A percentile compares a stretch with the other conserved stretches of the same genome.
These are phyloP conservation scores for Craniophora ligustri DNA, from an alignment of 2,888 invertebrate genomes.

Conservation along the genomic window DNA sequence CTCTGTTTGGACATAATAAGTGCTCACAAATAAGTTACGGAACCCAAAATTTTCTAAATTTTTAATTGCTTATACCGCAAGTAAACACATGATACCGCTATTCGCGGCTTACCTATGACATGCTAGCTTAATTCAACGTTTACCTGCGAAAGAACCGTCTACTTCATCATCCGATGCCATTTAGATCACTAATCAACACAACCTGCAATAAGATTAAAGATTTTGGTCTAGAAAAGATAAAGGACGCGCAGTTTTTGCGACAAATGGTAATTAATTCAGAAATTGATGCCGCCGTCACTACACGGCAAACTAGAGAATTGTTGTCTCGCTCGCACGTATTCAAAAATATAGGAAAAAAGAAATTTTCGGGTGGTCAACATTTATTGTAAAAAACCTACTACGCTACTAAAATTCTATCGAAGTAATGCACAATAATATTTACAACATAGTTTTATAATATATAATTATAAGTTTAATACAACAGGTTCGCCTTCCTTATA, in stretches of 20 bases:
- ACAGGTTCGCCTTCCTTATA: no score
- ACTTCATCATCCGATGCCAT: conserved; percentile 97
- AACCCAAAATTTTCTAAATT: conserved; percentile 79
- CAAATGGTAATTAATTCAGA: conserved; percentile 89
- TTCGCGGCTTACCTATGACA: conserved; percentile 89
- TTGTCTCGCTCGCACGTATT: conserved; percentile 73
- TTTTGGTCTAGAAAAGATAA: conserved; percentile 84
- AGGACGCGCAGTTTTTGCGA: conserved; percentile 89
- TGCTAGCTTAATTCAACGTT: conserved; percentile 88
- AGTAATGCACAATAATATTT: no score
- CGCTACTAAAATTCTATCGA: no score
- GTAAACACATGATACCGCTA: conserved; percentile 90
- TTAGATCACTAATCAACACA: conserved; percentile 80
- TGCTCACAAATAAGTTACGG: conserved; percentile 51
- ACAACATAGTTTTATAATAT: no score
- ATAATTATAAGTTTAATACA: no score
- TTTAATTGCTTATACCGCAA: conserved; percentile 88
- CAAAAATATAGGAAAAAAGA: conserved; percentile 65
- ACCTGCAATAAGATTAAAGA: conserved; percentile 73
- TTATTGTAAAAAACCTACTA: conserved; percentile 29
- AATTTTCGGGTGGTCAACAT: conserved; percentile 57
- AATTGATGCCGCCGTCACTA: conserved; percentile 89
- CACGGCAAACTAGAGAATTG: conserved; percentile 76
- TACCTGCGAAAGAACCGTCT: conserved; percentile 96
- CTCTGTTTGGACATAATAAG: conserved; percentile 46